Conservation (phyloP, 2,888 invertebrate species). For the Rhamnusium bicolor region DNA sequence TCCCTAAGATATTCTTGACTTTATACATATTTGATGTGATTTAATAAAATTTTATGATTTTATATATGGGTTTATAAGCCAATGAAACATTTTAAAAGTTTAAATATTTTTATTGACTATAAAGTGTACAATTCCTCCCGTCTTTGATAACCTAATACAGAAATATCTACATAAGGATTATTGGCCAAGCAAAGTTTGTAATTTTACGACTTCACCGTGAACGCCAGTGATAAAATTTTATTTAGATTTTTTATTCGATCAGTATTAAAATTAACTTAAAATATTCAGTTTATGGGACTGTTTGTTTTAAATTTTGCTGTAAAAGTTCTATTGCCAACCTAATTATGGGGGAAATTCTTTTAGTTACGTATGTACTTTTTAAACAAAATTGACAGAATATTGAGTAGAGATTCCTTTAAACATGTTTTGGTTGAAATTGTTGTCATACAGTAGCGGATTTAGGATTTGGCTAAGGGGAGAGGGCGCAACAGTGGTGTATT, state of each 20-base stretch:
- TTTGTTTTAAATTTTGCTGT: no score
- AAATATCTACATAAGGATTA: not conserved
- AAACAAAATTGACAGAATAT: no score
- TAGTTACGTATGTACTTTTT: no score
- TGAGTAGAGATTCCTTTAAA: no score
- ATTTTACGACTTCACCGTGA: not conserved
- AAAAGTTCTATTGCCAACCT: no score
- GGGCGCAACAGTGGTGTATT: no score
- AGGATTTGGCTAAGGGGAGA: no score
- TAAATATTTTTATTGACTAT: slow-evolving; percentile 1
- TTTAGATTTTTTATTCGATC: not conserved
- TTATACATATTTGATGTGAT: not conserved
- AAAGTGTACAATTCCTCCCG: not conserved
- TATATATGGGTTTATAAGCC: slow-evolving; percentile 3
- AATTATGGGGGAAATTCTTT: no score
- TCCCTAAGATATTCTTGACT: not conserved
- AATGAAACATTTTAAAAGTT: slow-evolving; percentile 2
- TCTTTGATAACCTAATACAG: slow-evolving; percentile 10
- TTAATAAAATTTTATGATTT: slow-evolving; percentile 14
- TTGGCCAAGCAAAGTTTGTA: not conserved
- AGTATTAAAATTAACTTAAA: not conserved
- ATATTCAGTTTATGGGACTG: not conserved
- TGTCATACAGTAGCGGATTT: no score
- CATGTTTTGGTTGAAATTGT: no score
- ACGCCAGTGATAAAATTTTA: not conserved